Conservation (phyloP, 2,888 invertebrate species). For the Punctoribates punctum region DNA sequence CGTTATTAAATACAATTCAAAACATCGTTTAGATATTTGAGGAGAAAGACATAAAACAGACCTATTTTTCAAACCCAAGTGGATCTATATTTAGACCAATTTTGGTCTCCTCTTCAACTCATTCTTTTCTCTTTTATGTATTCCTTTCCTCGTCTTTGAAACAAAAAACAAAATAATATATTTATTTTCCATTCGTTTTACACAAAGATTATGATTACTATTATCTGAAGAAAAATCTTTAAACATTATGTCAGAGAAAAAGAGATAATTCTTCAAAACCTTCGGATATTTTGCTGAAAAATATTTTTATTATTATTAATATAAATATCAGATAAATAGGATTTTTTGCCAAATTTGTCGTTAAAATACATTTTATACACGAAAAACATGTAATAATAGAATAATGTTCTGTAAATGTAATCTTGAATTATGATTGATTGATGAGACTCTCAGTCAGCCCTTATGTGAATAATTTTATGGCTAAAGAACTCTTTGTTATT, state of each 20-base stretch:
- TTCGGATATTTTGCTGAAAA: background rate
- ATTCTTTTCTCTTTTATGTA: background rate
- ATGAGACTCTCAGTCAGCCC: too few relatives aligned
- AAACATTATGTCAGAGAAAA: too few relatives aligned
- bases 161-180: too few relatives aligned
- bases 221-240: too few relatives aligned
- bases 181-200: too few relatives aligned
- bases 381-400: background rate
- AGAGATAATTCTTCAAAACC: too few relatives aligned
- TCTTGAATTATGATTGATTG: conserved; percentile 23
- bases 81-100: background rate
- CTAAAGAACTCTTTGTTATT: conserved; percentile 7
- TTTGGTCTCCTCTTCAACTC: background rate
- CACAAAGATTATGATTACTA: too few relatives aligned
- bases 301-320: conserved; percentile 10
- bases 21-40: conserved; percentile 16
- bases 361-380: background rate
- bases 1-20: conserved; percentile 22
- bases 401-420: conserved; percentile 20
- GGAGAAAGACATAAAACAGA: background rate
- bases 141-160: too few relatives aligned
- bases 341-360: conserved; percentile 20
- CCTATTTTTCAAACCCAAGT: background rate
- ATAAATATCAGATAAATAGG: conserved; percentile 4
- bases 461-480: conserved; percentile 17